phyloP scores from a whole-genome alignment of 2,797 vertebrate species.

The Iguana delicatissima region DNA sequence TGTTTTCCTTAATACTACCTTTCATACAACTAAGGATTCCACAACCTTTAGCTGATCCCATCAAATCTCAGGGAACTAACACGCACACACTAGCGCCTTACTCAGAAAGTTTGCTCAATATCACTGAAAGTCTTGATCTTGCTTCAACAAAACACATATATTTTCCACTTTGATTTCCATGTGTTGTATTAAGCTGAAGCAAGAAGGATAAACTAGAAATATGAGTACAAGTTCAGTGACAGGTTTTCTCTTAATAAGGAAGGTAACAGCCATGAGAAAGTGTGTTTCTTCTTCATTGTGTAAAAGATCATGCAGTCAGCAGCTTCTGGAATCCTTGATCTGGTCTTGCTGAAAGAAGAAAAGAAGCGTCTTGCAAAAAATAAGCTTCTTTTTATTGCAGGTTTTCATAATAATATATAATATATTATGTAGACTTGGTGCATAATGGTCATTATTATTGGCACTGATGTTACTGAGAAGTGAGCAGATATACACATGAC shows the following conservation, averaged over 20 bases:
- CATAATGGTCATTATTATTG: neutral
- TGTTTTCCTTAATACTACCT: neutral
- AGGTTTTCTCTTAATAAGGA: neutral
- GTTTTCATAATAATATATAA: neutral
- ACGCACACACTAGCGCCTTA: neutral
- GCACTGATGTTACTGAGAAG: neutral
- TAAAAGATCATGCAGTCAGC: neutral
- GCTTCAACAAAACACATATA: neutral
- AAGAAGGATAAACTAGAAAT: neutral
- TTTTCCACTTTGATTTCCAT: neutral
- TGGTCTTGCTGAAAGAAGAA: neutral
- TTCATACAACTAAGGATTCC: neutral
- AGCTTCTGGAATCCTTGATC: neutral
- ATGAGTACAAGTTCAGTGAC: neutral
- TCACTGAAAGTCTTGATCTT: neutral
- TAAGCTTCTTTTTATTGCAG: neutral
- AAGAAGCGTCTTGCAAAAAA: neutral
- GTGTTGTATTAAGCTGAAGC: neutral
- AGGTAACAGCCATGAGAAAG: neutral
- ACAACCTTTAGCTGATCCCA: neutral
- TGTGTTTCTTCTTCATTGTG: neutral
- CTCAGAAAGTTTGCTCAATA: neutral
- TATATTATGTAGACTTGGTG: neutral
- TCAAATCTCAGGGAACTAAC: neutral
- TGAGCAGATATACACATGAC: too few relatives aligned